Conservation (phyloP, 2,113 vertebrate species). For the Syrrhaptes paradoxus region DNA sequence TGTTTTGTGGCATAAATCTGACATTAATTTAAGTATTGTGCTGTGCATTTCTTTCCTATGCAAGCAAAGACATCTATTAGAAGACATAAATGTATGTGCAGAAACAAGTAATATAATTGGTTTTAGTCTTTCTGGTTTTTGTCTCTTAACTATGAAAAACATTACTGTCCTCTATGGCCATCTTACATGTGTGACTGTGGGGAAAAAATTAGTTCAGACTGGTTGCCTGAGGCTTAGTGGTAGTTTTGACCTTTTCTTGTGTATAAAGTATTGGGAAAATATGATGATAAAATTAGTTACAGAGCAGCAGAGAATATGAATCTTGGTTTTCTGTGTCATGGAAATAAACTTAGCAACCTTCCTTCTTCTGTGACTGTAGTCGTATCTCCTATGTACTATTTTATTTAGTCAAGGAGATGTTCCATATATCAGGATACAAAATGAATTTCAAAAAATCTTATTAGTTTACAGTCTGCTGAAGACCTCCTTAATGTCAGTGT, state of each 20-base stretch:
- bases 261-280: neutral
- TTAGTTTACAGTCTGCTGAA: neutral
- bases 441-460: neutral
- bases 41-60: neutral
- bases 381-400: rapidly evolving
- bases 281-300: neutral
- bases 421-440: neutral
- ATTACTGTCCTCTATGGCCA: neutral
- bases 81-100: neutral
- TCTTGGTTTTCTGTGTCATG: neutral
- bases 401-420: neutral
- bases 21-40: neutral
- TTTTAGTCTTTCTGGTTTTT: neutral
- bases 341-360: neutral
- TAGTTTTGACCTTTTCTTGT: neutral
- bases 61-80: neutral
- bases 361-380: neutral
- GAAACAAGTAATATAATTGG: neutral
- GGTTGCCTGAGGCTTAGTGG: neutral
- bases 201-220: neutral
- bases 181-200: neutral
- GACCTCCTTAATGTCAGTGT: neutral
- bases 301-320: neutral
- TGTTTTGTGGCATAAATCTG: neutral
- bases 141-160: neutral